These are phyloP conservation scores for Endotricha flammealis DNA, from an alignment of 2,888 invertebrate genomes.

Conservation along the genomic window DNA sequence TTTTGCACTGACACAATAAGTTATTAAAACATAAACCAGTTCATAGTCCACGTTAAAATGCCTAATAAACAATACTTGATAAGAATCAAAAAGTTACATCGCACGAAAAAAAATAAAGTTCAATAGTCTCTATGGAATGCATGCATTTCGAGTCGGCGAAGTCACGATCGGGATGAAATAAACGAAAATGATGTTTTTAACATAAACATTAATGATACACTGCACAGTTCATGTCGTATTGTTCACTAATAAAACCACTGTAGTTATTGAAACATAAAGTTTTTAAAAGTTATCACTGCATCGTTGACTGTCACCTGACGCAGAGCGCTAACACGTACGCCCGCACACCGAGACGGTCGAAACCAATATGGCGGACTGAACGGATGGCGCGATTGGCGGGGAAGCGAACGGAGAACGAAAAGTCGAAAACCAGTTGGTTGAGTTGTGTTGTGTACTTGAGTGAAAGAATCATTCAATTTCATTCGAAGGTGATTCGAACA, in stretches of 20 bases:
- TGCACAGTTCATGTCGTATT: constrained; percentile 34
- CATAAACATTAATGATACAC: constrained; percentile 26
- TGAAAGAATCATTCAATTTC: too few relatives aligned
- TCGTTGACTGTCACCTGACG: constrained; percentile 65
- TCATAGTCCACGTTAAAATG: constrained; percentile 36
- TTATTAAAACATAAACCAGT: constrained; percentile 27
- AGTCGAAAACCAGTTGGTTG: neutral
- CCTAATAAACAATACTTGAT: constrained; percentile 50
- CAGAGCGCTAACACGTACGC: constrained; percentile 41
- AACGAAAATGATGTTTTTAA: constrained; percentile 10
- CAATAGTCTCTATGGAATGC: constrained; percentile 74
- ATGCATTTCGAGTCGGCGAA: constrained; percentile 62
- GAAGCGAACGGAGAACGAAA: constrained; percentile 18
- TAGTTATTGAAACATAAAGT: constrained; percentile 35
- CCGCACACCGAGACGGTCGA: constrained; percentile 38
- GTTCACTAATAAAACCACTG: constrained; percentile 4
- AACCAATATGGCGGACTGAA: constrained; percentile 64
- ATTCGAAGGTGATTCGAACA: too few relatives aligned
- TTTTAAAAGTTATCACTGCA: constrained; percentile 52
- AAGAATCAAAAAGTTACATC: constrained; percentile 62
- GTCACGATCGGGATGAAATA: constrained; percentile 31
- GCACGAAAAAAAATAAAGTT: constrained; percentile 64
- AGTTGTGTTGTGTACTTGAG: too few relatives aligned
- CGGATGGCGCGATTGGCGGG: too few relatives aligned
- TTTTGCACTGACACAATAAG: constrained; percentile 32